Evolutionary conservation across 2,113 vertebrate genomes (phyloP).

Genomic region (Sinosuthora webbiana): DNA sequence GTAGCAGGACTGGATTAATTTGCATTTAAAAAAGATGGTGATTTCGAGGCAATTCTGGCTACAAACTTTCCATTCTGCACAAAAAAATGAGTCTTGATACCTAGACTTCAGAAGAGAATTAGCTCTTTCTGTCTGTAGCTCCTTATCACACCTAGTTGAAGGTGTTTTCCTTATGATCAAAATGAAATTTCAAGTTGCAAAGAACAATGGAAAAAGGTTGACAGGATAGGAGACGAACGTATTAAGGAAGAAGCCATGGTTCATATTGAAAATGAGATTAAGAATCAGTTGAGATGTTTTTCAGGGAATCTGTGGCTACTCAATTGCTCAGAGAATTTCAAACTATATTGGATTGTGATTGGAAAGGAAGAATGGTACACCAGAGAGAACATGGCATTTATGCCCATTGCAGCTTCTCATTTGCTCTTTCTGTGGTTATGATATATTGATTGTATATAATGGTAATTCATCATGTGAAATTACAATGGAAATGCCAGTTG

Average conservation of each 20-base stretch:
- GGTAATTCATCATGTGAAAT: conserved; percentile 6
- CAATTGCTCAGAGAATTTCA: not conserved
- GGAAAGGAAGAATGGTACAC: not conserved
- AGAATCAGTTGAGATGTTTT: not conserved
- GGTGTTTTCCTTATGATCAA: not conserved
- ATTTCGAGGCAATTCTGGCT: not conserved
- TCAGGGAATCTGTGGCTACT: not conserved
- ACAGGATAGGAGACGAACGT: not conserved
- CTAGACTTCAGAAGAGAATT: not conserved
- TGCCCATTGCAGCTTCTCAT: not conserved
- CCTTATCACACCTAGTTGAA: not conserved
- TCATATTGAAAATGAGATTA: not conserved
- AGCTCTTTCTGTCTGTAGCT: not conserved
- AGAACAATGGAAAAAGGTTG: not conserved
- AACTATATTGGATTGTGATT: not conserved
- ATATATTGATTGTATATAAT: conserved; percentile 20
- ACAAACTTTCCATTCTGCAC: not conserved
- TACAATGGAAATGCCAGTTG: conserved; percentile 6
- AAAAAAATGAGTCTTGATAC: not conserved
- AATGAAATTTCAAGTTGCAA: not conserved
- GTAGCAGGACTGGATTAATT: not conserved
- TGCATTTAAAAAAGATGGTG: not conserved
- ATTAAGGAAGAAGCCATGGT: not conserved
- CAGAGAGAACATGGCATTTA: not conserved
- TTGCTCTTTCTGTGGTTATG: conserved; percentile 12